Base-by-base conservation (phyloP, 2,888 invertebrate species). In the Zele albiditarsus region DNA sequence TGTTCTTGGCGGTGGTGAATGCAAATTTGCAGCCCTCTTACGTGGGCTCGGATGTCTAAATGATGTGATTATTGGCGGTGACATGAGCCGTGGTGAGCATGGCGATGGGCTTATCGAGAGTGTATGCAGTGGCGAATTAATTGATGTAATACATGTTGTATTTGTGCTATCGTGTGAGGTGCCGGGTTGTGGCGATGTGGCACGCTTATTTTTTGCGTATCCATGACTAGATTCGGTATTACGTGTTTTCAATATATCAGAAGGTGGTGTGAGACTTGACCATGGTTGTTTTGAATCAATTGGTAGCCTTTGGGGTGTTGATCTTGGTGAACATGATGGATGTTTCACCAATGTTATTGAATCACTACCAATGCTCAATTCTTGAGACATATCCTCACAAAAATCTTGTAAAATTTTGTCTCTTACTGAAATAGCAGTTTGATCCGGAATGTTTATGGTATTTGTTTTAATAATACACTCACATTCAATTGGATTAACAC, bases 341-440 rank as follows among this genome's bases (percentile, higher is more conserved):
- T 89, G 89, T 76, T 89, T 89, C 6, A 89, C 89, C 62, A 89
- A 72, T 3, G 89, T 89, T 65, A 89, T 88, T 28, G 86, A 78
- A 77, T 89, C 89, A 76, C 84, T 88, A 28, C 89, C 88, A 49
- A 89, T 88, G 74, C 84, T 89, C 25, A 89, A 76, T 76, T 89
- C 89, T 66, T 88, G 88, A 42, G 87, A 86, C 79, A 86, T 83
- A 53, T 88, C 88, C 63, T 89, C 89, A 78, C 89, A 89, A 75
- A 89, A 89, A 76, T 89, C 89, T 75, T 89, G 89, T 57, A 89
- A 76, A 69, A 89, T 89, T 77, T 89, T 89, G 76, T 89, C 89
- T 31, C 89, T 84, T 1, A 89, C 88, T 2, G 89, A 88, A 75
- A 87, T 87, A 42, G 86, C 86, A 60, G 76, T 79, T 63, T 80